Evolutionary conservation across 2,797 vertebrate species (phyloP), one percentile per base, ranked within the genome.

Genomic region (Pipistrellus kuhlii): DNA sequence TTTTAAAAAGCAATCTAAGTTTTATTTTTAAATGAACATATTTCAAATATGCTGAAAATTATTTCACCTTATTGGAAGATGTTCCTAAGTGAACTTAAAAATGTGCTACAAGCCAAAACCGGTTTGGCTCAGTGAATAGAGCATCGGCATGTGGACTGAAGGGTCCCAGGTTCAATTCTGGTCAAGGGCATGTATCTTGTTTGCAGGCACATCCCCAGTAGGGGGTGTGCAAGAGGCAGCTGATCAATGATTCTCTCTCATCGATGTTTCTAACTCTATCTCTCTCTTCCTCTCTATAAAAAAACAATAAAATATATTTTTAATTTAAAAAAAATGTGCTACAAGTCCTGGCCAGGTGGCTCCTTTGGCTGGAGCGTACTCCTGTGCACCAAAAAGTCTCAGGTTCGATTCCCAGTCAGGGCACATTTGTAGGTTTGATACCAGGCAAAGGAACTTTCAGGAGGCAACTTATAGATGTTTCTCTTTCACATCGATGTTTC

Each of bases 1-100:
- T 89, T 89, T 85, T 51, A 13, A 30, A 48, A 86, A 83, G 44
- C 7, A 7, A 73, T 71, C 3, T n/a, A 57, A 8, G 9, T 41
- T 85, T 78, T 59, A 44, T 68, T 91, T 69, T 77, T 77, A 85
- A 94, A 41, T 57, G 51, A 80, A 88, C 59, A 55, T 30, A 46
- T 81, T 89, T 89, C 78, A 66, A 44, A 83, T 64, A 57, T 10
- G 21, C 62, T 46, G 4, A 21, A 66, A 87, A 72, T 57, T 32
- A 35, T 85, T 83, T 66, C 82, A 71, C 48, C 73, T 69, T 71
- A 73, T 53, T 41, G 21, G 30, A 84, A 91, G 81, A 38, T 62
- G 7, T 57, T 64, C 15, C 7, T 57, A 75, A 66, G 8, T 27
- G 46, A 94, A 85, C 55, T 76, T 88, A 38, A 76, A 76, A 32